Evolutionary conservation across 53 echinoderm and acorn worm species (phyloP), one percentile per base, ranked within the genome.

Genomic region (Luidia sarsii): DNA sequence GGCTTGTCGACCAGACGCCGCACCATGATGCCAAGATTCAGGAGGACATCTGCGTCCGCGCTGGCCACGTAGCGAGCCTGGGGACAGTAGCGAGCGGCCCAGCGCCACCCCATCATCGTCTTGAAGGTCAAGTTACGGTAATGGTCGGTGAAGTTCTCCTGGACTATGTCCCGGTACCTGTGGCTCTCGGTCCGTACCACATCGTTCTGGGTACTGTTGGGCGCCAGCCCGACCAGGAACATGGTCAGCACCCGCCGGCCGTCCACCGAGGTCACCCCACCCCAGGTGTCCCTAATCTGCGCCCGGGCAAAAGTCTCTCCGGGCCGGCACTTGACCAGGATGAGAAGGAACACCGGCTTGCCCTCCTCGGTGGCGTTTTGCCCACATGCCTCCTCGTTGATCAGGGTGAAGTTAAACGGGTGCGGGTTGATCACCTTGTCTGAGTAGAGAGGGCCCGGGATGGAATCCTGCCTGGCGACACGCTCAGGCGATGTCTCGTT

Each of bases 261-360:
- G 37, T 37, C 21, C 34, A 71, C 72, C 25, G 33, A 19, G 21
- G 7, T 38, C 20, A 37, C 36, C 21, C 36, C 36, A 53, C 72
- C 72, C 72, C 72, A 71, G 10, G 72, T 71, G 21, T 71, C 36
- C 37, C 72, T 48, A 3, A 71, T 35, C 27, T 33, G 54, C 22
- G 18, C 55, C 20, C 72, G 14, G 15, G 16, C 21, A n/a, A 35
- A 22, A 36, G 21, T 54, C 18, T 54, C 72, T 9, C 34, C 53
- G 15, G 55, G 72, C 22, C 36, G 19, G 38, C 72, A 71, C 55
- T 71, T 71, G 38, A 71, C 72, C 34, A 71, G 72, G 7, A 71
- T 36, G 2, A 65, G 65, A 18, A 65, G 23, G 23, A 65, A 65
- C 22, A 65, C 65, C 4, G 10, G 13, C 3, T 23, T 27, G 2